Evolutionary conservation across 2,888 invertebrate genomes (phyloP).

Genomic region (Andrena trimmerana): DNA sequence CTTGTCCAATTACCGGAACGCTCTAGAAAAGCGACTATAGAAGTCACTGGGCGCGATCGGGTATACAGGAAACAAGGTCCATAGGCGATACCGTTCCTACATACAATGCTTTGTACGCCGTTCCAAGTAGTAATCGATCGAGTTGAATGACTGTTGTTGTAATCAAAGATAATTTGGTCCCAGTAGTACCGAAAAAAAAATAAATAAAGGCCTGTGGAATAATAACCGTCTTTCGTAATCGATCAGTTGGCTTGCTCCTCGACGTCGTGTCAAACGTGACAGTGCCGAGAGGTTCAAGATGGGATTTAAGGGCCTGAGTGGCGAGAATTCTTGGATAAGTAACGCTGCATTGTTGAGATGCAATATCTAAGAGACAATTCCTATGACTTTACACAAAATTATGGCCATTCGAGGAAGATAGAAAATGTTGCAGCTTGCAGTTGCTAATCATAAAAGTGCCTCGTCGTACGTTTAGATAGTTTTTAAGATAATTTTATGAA

Average conservation of each 20-base stretch:
- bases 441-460: too few species aligned
- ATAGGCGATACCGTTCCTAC: constrained; percentile 51
- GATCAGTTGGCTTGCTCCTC: not conserved
- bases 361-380: too few species aligned
- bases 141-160: constrained; percentile 50
- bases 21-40: constrained; percentile 57
- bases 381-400: too few species aligned
- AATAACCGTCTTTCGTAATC: constrained; percentile 23
- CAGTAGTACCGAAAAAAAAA: not conserved
- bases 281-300: not conserved
- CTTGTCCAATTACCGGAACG: constrained; percentile 70
- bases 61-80: constrained; percentile 61
- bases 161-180: constrained; percentile 56
- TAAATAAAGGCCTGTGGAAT: constrained; percentile 13
- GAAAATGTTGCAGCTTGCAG: too few species aligned
- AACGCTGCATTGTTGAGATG: too few species aligned
- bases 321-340: too few species aligned
- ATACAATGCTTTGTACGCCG: constrained; percentile 59
- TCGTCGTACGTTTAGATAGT: too few species aligned
- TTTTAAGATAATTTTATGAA: too few species aligned
- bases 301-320: not conserved
- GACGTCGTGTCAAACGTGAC: not conserved
- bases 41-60: constrained; percentile 65
- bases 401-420: too few species aligned
- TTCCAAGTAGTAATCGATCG: constrained; percentile 46